Evolutionary conservation across 30 jellyfish, hydroid and myxozoan species (phyloP).

Genomic region (Cassiopea xamachana): DNA sequence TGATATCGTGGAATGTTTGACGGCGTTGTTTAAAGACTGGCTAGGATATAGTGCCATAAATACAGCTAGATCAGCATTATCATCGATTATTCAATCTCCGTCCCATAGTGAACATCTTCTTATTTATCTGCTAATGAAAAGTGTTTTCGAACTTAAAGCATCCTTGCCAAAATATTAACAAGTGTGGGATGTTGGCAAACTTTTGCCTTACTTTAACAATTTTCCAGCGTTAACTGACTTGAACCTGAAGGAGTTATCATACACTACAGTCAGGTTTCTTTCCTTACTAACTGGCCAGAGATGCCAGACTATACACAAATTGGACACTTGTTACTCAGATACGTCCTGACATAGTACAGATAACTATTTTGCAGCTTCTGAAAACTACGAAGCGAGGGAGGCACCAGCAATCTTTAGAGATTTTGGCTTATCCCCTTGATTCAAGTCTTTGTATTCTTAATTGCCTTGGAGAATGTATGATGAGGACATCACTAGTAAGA

Average conservation of each 20-base stretch:
- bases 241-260: not conserved
- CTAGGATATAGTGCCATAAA: not conserved
- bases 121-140: not conserved
- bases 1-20: not conserved
- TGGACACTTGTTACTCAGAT: not conserved
- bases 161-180: not conserved
- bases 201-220: too few species aligned
- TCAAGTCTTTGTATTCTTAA: not conserved
- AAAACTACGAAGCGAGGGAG: not conserved
- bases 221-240: not conserved
- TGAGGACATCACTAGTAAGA: not conserved
- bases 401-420: not conserved
- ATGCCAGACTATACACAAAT: not conserved
- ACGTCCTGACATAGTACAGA: not conserved
- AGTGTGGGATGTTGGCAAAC: not conserved
- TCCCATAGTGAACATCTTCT: not conserved
- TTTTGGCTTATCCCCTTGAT: not conserved
- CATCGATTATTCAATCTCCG: not conserved
- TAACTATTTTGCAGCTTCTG: not conserved
- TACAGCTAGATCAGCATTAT: not conserved
- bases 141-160: not conserved
- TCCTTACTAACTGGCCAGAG: not conserved
- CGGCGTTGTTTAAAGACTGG: not conserved
- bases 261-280: not conserved
- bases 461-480: not conserved